Base-by-base conservation (phyloP, 1,140 invertebrate genomes). In the Saccostrea echinata region DNA sequence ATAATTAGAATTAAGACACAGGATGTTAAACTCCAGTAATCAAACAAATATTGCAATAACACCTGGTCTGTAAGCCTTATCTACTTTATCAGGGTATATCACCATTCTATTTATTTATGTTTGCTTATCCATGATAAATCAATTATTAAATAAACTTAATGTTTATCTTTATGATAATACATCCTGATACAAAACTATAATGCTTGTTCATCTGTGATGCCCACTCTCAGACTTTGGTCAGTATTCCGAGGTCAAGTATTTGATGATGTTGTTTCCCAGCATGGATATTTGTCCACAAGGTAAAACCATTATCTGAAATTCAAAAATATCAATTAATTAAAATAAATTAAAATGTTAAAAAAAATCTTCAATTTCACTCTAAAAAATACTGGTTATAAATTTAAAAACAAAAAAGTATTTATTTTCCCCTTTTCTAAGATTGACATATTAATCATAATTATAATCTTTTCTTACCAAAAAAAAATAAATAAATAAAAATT, bases 241-340 rank as follows among this genome's bases (percentile, higher is more conserved):
- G 30, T 76, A 21, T n/a, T 33, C 33, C 13, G 13, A 13, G 68
- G 27, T 76, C 27, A 76, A 71, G n/a, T 27, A 3, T 30, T 30
- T 24, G 43, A 43, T 43, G 43, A 43, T 43, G 43, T 2, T 33
- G 68, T 11, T 76, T 33, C 24, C 24, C 2, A 33, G 9, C 24
- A 30, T 76, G 68, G 68, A 76, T 30, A 76, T 16, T 76, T 76
- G 27, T 76, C 68, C 24, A n/a, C 57, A 76, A 76, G 68, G 68
- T 76, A 76, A 68, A 61, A 61, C 55, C 13, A 57, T 18, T 18
- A 57, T 57, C 55, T 21, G 8, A 43, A 3, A 43, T 4, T 43
- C 43, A 43, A 43, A 43, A 43, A 43, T 43, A 9, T 6, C 43
- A 43, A 0, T 43, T 43, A 43, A 43, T 43, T 1, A 43, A 43